Percentiles rank a stretch among this genome's conserved stretches.
These are phyloP conservation scores for Phaethon lepturus DNA, from an alignment of 2,113 vertebrate species.

Conservation along the genomic window DNA sequence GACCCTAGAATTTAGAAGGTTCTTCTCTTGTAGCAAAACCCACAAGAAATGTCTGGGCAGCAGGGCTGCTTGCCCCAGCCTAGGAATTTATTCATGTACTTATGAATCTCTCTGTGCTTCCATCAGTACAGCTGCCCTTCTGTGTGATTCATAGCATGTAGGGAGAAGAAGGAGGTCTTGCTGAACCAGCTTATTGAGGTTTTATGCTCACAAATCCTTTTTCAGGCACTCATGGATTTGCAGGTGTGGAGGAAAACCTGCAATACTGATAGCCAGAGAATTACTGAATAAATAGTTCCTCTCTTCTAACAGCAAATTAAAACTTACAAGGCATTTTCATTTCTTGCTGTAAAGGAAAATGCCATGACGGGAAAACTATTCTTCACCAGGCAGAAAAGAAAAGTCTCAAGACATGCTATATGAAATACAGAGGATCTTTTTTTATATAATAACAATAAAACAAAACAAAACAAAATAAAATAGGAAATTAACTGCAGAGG, in stretches of 20 bases:
- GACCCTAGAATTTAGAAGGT: not conserved
- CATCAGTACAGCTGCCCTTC: not conserved
- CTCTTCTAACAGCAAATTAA: not conserved
- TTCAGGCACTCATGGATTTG: not conserved
- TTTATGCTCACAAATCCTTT: not conserved
- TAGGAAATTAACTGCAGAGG: not conserved
- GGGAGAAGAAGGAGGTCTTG: not conserved
- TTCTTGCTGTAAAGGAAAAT: not conserved
- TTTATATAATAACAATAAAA: not conserved
- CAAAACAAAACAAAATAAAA: not conserved
- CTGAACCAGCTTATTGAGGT: not conserved
- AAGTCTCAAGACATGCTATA: not conserved
- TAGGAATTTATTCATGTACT: not conserved
- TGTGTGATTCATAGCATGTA: not conserved
- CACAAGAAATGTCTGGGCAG: not conserved
- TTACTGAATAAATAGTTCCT: not conserved
- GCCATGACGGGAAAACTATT: not conserved
- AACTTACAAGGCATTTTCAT: not conserved
- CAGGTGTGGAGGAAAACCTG: not conserved
- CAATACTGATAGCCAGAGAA: not conserved
- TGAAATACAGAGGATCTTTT: not conserved
- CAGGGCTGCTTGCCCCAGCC: not conserved
- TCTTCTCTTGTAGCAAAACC: not conserved
- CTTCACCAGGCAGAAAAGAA: not conserved
- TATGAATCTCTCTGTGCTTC: not conserved